Conservation (phyloP, 1,140 invertebrate species). For the Pogonognathellus flavescens region DNA sequence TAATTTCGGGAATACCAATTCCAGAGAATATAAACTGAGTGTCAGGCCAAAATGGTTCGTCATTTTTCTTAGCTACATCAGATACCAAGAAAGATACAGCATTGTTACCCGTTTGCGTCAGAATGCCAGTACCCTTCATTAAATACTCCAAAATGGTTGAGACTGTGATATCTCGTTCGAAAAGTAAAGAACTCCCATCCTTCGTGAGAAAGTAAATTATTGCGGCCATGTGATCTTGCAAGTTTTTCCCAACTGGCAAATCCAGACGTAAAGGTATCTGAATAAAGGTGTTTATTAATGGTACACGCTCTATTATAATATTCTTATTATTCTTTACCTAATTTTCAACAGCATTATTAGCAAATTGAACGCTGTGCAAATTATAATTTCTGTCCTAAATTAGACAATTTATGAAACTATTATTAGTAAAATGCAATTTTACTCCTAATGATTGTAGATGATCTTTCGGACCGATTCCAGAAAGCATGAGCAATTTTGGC, state of each 20-base stretch:
- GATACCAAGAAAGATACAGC: slow-evolving; percentile 19
- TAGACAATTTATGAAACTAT: too few relatives aligned
- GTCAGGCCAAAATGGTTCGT: slow-evolving; percentile 55
- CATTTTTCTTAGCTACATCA: slow-evolving; percentile 4
- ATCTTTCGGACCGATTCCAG: not conserved
- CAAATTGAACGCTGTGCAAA: too few relatives aligned
- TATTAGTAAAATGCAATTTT: not conserved
- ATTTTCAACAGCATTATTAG: too few relatives aligned
- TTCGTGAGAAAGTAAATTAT: slow-evolving; percentile 64
- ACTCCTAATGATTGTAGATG: slow-evolving; percentile 8
- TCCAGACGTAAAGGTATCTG: slow-evolving; percentile 46
- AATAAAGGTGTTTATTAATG: not conserved
- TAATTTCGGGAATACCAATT: not conserved
- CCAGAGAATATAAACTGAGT: slow-evolving; percentile 39
- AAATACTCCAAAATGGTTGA: slow-evolving; percentile 61
- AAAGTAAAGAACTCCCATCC: not conserved
- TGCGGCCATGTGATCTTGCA: slow-evolving; percentile 78
- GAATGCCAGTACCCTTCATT: slow-evolving; percentile 56
- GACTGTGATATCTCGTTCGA: slow-evolving; percentile 9
- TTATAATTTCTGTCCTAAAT: too few relatives aligned
- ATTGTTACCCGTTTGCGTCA: slow-evolving; percentile 37
- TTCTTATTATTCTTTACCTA: too few relatives aligned
- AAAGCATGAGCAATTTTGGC: slow-evolving; percentile 68
- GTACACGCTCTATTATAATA: too few relatives aligned
- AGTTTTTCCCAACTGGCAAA: slow-evolving; percentile 73